Conservation (phyloP, 2,888 invertebrate species). For the Spilosoma lubricipeda region DNA sequence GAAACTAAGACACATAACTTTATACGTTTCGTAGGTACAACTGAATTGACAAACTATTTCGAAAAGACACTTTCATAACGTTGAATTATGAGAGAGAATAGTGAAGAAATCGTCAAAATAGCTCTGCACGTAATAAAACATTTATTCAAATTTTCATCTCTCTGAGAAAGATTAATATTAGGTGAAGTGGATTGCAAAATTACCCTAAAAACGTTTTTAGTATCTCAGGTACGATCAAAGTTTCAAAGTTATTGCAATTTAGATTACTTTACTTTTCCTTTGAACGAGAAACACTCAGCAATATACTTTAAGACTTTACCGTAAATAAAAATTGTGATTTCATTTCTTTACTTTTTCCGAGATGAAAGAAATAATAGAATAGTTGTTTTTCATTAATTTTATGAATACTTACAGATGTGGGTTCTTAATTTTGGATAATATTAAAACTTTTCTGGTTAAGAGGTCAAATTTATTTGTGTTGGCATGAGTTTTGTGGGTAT, state of each 20-base stretch:
- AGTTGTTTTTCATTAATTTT: not conserved
- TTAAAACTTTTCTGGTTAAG: not conserved
- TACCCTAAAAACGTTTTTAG: not conserved
- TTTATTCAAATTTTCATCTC: not conserved
- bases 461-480: too few species aligned
- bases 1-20: not conserved
- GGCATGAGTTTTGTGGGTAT: too few species aligned
- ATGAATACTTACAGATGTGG: not conserved
- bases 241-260: not conserved
- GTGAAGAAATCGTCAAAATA: not conserved
- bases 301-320: not conserved
- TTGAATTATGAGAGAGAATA: not conserved
- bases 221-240: not conserved
- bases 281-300: not conserved
- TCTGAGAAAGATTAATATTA: not conserved
- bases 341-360: not conserved
- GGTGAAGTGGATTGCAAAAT: not conserved
- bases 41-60: not conserved
- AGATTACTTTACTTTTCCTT: slow-evolving; percentile 4
- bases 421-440: not conserved
- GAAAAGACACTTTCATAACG: not conserved
- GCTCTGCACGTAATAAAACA: not conserved
- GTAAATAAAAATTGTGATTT: not conserved
- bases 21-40: not conserved
- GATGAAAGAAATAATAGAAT: not conserved